Evolutionary conservation across 1,140 invertebrate species (phyloP).

Genomic region (Anastrepha obliqua): DNA sequence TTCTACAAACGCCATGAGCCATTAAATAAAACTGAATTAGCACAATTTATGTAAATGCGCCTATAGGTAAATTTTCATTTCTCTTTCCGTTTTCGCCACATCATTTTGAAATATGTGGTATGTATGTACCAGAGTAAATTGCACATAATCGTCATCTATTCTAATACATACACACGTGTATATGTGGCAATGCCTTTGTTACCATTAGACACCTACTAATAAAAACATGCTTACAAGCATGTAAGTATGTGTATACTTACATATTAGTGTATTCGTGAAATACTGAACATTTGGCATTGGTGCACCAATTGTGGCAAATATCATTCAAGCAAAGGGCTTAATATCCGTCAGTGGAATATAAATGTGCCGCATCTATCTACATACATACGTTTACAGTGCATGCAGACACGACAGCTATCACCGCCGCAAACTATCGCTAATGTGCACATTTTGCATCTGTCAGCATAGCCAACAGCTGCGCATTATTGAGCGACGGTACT

Average conservation of each 20-base stretch:
- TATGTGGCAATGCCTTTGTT: neutral
- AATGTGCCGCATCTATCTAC: neutral
- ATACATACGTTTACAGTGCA: neutral
- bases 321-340: slow-evolving; percentile 31
- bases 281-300: slow-evolving; percentile 23
- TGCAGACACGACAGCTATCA: slow-evolving; percentile 5
- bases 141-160: neutral
- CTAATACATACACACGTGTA: neutral
- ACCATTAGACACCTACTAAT: neutral
- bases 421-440: slow-evolving; percentile 32
- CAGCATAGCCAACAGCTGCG: slow-evolving; percentile 27
- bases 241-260: no score
- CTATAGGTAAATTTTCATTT: neutral
- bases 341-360: slow-evolving; percentile 19
- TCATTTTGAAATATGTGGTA: neutral
- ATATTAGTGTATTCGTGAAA: neutral
- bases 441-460: slow-evolving; percentile 1
- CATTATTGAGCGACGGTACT: slow-evolving; percentile 6
- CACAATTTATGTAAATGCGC: slow-evolving; percentile 24
- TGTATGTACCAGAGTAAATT: no score
- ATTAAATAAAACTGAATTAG: slow-evolving; percentile 16
- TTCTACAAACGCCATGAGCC: neutral
- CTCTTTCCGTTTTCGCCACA: neutral
- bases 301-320: slow-evolving; percentile 29
- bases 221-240: neutral